Evolutionary conservation across 2,888 invertebrate genomes (phyloP), one percentile per base, ranked within the genome.

Genomic region (Temnothorax rugatulus): DNA sequence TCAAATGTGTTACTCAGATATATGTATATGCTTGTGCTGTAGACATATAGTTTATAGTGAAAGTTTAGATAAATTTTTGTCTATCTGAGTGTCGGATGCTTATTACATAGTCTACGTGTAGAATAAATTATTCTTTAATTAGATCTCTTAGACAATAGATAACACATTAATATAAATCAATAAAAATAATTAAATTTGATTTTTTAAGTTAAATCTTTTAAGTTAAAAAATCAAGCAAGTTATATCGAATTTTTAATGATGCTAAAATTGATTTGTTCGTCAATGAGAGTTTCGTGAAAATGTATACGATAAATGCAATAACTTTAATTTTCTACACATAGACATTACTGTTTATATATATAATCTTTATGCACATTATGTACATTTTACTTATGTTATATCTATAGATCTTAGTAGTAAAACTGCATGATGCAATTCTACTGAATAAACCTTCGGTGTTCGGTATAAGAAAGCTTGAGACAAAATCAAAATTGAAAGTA

Each of bases 291-390:
- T 74, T 34, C 7, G 3, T 2, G 2, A 44, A 61, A 44, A 44
- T 59, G 15, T 25, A 29, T 59, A 29, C 18, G 15, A 5, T 34
- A 34, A 41, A 57, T 25, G 5, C 38, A 29, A 0, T 2, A 59
- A 75, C 13, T 44, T 74, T 34, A 75, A 63, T 47, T 75, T 63
- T 75, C 59, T 21, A 75, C 34, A 61, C 29, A 4, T 34, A 47
- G n/a, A 75, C 0, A 13, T 13, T 13, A 29, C 29, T 63, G 25
- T 59, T 38, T 57, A 59, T 44, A 8, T 21, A 59, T 7, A 61
- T 8, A 21, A 15, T 66, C 44, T 15, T 15, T 25, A 66, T 44
- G 11, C 7, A 38, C 8, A 25, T 41, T 50, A 50, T 50, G 34
- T 41, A 41, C n/a, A 52, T 34, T 64, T 64, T 64, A 64, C 29